A percentile compares a stretch with the other conserved stretches of the same genome.
phyloP scores from a whole-genome alignment of 2,888 invertebrate species.

The Augochlorella aurata region DNA sequence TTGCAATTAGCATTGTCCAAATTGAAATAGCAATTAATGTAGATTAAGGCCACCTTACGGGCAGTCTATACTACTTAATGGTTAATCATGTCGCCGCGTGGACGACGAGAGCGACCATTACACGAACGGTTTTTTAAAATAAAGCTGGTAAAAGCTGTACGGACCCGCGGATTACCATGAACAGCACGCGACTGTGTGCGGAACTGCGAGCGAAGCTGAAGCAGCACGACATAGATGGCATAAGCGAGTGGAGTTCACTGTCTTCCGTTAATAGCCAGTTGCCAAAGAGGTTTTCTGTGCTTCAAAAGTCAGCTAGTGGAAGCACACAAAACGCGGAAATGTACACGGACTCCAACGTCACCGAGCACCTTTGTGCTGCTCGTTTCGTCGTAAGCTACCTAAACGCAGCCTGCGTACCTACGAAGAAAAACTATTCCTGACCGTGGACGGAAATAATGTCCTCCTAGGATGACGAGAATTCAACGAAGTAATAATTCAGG shows the following conservation, averaged over 20 bases:
- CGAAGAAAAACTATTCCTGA: neutral
- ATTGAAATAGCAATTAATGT: neutral
- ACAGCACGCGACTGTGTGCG: neutral
- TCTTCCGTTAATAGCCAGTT: slow-evolving; percentile 33
- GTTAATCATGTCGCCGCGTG: neutral
- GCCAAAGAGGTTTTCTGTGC: slow-evolving; percentile 28
- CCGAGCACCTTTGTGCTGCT: slow-evolving; percentile 24
- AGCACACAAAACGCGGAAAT: slow-evolving; percentile 7
- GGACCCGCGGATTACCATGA: neutral
- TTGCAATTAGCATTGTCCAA: neutral
- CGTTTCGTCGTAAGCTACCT: slow-evolving; percentile 21
- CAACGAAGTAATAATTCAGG: neutral
- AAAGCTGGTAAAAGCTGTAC: neutral
- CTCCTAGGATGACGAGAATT: neutral
- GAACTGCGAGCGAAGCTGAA: neutral
- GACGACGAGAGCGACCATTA: neutral
- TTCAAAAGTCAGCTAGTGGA: slow-evolving; percentile 26
- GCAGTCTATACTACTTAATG: neutral
- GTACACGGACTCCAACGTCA: neutral
- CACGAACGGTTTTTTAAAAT: neutral
- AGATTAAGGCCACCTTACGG: neutral
- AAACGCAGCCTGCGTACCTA: neutral
- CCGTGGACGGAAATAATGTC: neutral
- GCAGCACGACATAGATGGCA: slow-evolving; percentile 9
- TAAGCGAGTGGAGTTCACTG: slow-evolving; percentile 7